phyloP scores from a whole-genome alignment of 2,888 invertebrate species.

The Liposcelis brunnea region DNA sequence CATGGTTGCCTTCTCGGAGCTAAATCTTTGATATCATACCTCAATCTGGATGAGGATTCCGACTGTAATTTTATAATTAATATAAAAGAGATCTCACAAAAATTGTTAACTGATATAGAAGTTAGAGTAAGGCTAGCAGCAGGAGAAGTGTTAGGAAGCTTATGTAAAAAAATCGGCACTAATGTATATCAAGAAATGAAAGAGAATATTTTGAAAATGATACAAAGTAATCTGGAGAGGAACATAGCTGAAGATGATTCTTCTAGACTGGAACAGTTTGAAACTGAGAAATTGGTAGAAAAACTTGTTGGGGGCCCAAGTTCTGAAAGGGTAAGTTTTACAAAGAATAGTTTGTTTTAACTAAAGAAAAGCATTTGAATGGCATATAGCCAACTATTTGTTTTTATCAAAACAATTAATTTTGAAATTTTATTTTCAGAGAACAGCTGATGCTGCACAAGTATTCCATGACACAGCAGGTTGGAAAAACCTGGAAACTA shows the following conservation, averaged over 20 bases:
- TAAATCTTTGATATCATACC: constrained; percentile 21
- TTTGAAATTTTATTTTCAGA: constrained; percentile 19
- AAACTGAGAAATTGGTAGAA: constrained; percentile 19
- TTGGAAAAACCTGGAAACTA: constrained; percentile 34
- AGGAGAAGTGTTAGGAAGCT: constrained; percentile 29
- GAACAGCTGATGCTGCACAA: constrained; percentile 26
- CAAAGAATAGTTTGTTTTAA: too few relatives aligned
- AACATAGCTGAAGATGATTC: constrained; percentile 21
- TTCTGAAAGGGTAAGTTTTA: constrained; percentile 17
- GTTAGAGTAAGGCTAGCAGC: constrained; percentile 28
- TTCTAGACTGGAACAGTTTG: constrained; percentile 17
- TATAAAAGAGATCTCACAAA: constrained; percentile 20
- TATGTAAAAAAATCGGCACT: constrained; percentile 25
- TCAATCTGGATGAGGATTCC: constrained; percentile 19
- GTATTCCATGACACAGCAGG: constrained; percentile 35
- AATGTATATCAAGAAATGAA: constrained; percentile 23
- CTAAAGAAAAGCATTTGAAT: too few relatives aligned
- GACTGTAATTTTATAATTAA: constrained; percentile 16
- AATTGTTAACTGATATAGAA: constrained; percentile 26
- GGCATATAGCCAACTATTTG: background rate
- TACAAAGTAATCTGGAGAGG: constrained; percentile 26
- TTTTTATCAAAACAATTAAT: background rate
- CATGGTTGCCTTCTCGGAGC: constrained; percentile 27
- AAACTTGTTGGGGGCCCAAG: constrained; percentile 16
- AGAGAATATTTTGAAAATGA: constrained; percentile 25